Evolutionary conservation across 2,113 vertebrate genomes (phyloP), one percentile per base, ranked within the genome.

Genomic region (Mormyrus lacerda): DNA sequence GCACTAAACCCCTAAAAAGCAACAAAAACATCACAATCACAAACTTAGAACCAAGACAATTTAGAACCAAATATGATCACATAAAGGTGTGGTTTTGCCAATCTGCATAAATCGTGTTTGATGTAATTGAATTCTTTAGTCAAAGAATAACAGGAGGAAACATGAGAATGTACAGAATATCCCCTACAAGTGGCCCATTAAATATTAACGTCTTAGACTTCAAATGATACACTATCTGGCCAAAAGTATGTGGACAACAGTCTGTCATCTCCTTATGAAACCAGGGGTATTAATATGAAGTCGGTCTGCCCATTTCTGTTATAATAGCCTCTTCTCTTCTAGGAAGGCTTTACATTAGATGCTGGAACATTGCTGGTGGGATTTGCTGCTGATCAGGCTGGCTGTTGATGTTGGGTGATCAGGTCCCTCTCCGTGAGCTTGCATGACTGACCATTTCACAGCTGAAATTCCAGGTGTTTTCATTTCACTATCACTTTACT

Each of bases 1-100:
- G 94, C 91, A 96, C 90, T 90, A 96, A 92, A 92, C 93, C 93
- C 94, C 96, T 96, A 85, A 76, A 91, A 84, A 89, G 90, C 88
- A 0, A 92, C 7, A 89, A 19, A 76, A 90, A 47, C 35, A 79
- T 42, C 39, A 79, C 73, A 79, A 2, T 39, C 31, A 79, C 31
- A 39, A 31, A 76, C 17, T 19, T 7, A 79, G 35, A 15, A 79
- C 35, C 73, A 39, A 17, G 73, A 39, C 21, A 6, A 35, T 8
- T 15, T 17, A 35, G 1, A 19, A 19, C 35, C 73, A 15, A 31
- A 4, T 19, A 35, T 8, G 73, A 79, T 79, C 31, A 79, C 73
- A 69, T 65, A 19, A 19, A 35, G 31, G 10, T 39, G 10, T 76
- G 69, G 2, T 76, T 76, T 76, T 76, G 31, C 69, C 69, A 42